Percentiles rank a stretch among this genome's conserved stretches.
Evolutionary conservation across 2,797 vertebrate species (phyloP).

Genomic region (Anomalospiza imberbis): DNA sequence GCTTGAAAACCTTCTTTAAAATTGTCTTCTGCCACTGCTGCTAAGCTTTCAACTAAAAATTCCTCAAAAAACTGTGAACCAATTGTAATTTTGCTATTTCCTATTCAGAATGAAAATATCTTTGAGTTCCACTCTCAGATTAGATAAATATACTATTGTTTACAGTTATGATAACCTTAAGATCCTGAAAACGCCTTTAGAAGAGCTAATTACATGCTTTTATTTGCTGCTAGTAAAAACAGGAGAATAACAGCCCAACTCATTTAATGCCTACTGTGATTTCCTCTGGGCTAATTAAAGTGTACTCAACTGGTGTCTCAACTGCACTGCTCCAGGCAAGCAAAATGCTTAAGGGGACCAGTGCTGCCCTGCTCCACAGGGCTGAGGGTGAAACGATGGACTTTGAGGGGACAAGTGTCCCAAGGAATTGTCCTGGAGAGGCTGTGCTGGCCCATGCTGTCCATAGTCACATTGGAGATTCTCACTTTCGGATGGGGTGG

Average conservation of each 20-base stretch:
- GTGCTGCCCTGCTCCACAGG: background rate
- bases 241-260: conserved; percentile 64
- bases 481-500: accelerated
- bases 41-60: background rate
- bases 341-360: conserved; percentile 42
- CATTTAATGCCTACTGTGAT: conserved; percentile 62
- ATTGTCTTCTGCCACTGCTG: background rate
- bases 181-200: conserved; percentile 8
- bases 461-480: accelerated
- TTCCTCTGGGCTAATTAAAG: conserved; percentile 73
- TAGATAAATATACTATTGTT: conserved; percentile 36
- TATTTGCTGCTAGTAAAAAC: conserved; percentile 58
- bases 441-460: background rate
- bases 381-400: background rate
- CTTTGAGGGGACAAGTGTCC: background rate
- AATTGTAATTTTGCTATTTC: background rate
- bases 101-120: background rate
- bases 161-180: conserved; percentile 36
- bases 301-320: conserved; percentile 34
- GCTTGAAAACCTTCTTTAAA: background rate
- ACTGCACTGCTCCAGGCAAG: background rate
- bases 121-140: background rate
- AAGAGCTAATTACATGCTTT: conserved; percentile 59
- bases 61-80: background rate
- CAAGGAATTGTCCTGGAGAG: background rate